A percentile compares a stretch with the other conserved stretches of the same genome.
Evolutionary conservation across 1,140 invertebrate species (phyloP).

Genomic region (Drosophila dunni): DNA sequence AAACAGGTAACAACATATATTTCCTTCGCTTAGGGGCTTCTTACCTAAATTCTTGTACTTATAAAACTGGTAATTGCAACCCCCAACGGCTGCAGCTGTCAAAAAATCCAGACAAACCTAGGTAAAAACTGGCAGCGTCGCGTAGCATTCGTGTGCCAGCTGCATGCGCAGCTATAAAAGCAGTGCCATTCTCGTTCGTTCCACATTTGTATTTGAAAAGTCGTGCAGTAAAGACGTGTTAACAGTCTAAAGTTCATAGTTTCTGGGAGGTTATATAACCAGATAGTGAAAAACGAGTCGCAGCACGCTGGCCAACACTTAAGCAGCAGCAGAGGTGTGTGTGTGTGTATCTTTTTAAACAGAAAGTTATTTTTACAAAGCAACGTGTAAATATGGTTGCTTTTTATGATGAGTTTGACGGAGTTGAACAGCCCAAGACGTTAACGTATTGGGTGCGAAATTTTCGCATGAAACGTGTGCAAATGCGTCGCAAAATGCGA

Average conservation of each 20-base stretch:
- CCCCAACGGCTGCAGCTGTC: conserved; percentile 10
- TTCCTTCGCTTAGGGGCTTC: neutral
- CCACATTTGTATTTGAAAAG: conserved; percentile 27
- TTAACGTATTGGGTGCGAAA: conserved; percentile 81
- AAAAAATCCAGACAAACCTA: neutral
- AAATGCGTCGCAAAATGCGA: conserved; percentile 82
- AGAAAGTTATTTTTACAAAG: conserved; percentile 44
- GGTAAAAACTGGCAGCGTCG: conserved; percentile 28
- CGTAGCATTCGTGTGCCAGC: conserved; percentile 47
- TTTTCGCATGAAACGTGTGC: conserved; percentile 79
- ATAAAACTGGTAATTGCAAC: neutral
- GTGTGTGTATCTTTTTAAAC: conserved; percentile 59
- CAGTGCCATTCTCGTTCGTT: conserved; percentile 9
- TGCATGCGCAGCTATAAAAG: conserved; percentile 41
- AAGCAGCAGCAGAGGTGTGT: conserved; percentile 68
- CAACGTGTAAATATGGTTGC: conserved; percentile 60
- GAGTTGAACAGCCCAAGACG: conserved; percentile 65
- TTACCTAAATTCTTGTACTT: neutral
- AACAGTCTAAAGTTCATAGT: conserved; percentile 11
- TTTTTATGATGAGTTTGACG: conserved; percentile 59
- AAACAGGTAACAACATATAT: conserved; percentile 6
- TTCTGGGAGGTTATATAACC: conserved; percentile 36
- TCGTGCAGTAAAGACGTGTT: conserved; percentile 23
- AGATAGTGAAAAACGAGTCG: conserved; percentile 20
- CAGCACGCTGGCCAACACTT: conserved; percentile 31